Conservation (phyloP, 2,888 invertebrate genomes). For the Torymus tubicola region DNA sequence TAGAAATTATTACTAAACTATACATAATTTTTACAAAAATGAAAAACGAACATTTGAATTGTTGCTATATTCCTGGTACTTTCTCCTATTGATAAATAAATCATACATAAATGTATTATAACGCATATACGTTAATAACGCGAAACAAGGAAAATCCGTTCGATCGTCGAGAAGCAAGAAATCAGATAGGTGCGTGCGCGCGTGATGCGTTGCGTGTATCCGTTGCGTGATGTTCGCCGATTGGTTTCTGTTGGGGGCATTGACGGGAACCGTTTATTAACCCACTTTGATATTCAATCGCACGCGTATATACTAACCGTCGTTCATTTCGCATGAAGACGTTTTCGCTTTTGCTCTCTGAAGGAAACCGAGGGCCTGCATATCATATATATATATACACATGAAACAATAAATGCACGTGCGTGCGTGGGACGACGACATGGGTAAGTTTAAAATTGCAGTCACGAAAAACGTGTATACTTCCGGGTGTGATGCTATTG, state of each 20-base stretch:
- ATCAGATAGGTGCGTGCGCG: slow-evolving; percentile 63
- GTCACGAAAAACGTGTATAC: slow-evolving; percentile 30
- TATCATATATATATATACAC: neutral
- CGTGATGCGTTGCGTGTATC: slow-evolving; percentile 64
- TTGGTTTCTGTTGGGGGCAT: slow-evolving; percentile 69
- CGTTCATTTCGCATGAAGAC: slow-evolving; percentile 63
- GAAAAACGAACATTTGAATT: too few relatives aligned
- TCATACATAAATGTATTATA: too few relatives aligned
- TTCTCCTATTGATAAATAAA: too few relatives aligned
- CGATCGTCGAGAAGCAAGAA: slow-evolving; percentile 41
- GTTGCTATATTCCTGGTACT: too few relatives aligned
- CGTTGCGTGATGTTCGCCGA: slow-evolving; percentile 68
- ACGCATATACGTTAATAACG: neutral
- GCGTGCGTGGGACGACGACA: neutral
- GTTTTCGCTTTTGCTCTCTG: slow-evolving; percentile 55
- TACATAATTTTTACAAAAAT: too few relatives aligned
- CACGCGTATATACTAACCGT: slow-evolving; percentile 19
- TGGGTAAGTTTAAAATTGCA: slow-evolving; percentile 31
- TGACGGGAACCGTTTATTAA: slow-evolving; percentile 73
- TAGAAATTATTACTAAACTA: too few relatives aligned
- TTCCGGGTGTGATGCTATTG: neutral
- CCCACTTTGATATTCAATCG: slow-evolving; percentile 69
- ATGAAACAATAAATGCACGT: neutral
- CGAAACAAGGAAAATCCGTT: neutral
- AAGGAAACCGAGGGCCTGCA: neutral